These are phyloP conservation scores for Eupleurogrammus muticus DNA, from an alignment of 2,797 vertebrate genomes.

Conservation along the genomic window DNA sequence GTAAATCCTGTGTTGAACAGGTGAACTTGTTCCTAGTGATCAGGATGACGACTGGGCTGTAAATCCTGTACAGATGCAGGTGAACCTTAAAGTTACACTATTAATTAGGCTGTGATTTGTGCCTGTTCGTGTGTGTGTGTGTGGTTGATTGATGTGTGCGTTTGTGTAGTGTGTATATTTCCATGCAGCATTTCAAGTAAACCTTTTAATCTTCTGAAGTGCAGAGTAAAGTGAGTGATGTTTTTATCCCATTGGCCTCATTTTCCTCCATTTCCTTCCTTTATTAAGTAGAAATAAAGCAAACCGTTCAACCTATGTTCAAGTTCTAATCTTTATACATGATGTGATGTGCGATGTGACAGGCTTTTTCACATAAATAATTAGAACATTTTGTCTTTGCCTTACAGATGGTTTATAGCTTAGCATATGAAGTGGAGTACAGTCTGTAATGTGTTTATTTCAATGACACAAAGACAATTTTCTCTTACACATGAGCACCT, in stretches of 20 bases:
- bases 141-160: too few species aligned
- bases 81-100: too few species aligned
- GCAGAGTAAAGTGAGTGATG: not conserved
- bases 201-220: not conserved
- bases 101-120: too few species aligned
- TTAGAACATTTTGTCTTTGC: constrained; percentile 3
- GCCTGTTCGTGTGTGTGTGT: too few species aligned
- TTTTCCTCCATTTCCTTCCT: not conserved
- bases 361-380: not conserved
- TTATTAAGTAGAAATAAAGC: not conserved
- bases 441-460: not conserved
- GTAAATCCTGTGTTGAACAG: too few species aligned
- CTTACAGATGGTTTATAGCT: not conserved
- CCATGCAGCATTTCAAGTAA: not conserved
- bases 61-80: too few species aligned
- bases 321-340: not conserved
- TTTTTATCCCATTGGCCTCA: not conserved
- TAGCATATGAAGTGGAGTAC: too few species aligned
- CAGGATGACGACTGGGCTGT: too few species aligned
- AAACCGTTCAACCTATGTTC: not conserved
- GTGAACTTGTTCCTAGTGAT: too few species aligned
- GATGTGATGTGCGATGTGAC: not conserved
- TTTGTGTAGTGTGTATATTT: not conserved
- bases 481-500: constrained; percentile 16
- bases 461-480: constrained; percentile 34